Evolutionary conservation across 2,113 vertebrate species (phyloP), one percentile per base, ranked within the genome.

Genomic region (Eurypyga helias): DNA sequence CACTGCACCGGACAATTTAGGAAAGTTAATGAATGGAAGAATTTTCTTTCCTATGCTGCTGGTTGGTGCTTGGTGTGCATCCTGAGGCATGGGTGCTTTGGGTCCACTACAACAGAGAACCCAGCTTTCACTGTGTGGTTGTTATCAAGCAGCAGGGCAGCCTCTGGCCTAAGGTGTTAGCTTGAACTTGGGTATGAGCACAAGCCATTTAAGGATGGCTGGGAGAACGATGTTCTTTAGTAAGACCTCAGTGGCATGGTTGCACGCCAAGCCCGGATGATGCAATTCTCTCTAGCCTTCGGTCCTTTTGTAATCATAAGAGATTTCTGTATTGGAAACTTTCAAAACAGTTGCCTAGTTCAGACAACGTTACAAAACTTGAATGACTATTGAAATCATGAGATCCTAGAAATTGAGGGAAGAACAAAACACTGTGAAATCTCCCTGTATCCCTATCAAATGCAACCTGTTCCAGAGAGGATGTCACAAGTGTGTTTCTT

Each of bases 271-370:
- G 75, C 25, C 31, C 66, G 69, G 60, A 38, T 89, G 72, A 89
- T 89, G 81, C 83, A 94, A 92, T 84, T 89, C 20, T 55, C 64
- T 89, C 69, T 46, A 94, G 43, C 16, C 54, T 49, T 84, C 69
- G 51, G 33, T 52, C 61, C 67, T 96, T 96, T 89, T 94, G 93
- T 84, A 94, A 95, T 90, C 78, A 25, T 33, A 92, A 97, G 34
- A 54, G 72, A 78, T 95, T 96, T 91, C 76, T 96, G 69, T 84
- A 58, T 86, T 95, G 94, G 93, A 97, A 96, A 96, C 81, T 92
- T 97, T 93, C 95, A 96, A 87, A 97, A 96, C 33, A 78, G 83
- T 89, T 87, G 91, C 51, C 65, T 92, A 48, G 85, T 81, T 96
- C 60, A 82, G 83, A 64, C 0, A 0, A 34, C 0, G 0, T 95